Percentiles rank a stretch among this genome's conserved stretches.
Evolutionary conservation across 1,140 invertebrate species (phyloP).

Genomic region (Drosophila pruinosa): DNA sequence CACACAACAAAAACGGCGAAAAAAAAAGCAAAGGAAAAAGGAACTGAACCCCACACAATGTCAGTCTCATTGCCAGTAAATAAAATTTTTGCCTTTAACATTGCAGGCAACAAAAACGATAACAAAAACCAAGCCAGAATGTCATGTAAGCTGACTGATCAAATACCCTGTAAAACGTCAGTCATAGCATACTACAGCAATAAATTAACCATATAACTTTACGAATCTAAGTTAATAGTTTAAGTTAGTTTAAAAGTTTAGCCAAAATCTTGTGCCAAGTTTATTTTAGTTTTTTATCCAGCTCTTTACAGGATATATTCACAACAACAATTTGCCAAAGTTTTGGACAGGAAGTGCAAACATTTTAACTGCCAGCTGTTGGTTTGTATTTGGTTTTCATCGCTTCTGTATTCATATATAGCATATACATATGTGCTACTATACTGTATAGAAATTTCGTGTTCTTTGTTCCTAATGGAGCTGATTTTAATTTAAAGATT

Average conservation of each 20-base stretch:
- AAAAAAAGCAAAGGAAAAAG: conserved; percentile 11
- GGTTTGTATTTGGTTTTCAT: conserved; percentile 6
- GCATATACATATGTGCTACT: not conserved
- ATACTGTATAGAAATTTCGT: not conserved
- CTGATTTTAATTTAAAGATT: conserved; percentile 80
- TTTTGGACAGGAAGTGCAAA: conserved; percentile 41
- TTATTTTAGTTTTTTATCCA: not conserved
- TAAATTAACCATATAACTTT: not conserved
- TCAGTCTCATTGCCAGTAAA: conserved; percentile 54
- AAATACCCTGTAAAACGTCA: conserved; percentile 5
- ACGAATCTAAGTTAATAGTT: not conserved
- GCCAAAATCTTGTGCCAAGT: not conserved
- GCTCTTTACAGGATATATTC: not conserved
- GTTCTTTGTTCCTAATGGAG: conserved; percentile 51
- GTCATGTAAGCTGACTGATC: not conserved
- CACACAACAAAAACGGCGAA: no score
- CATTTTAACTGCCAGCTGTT: conserved; percentile 39
- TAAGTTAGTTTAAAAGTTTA: no score
- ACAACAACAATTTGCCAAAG: not conserved
- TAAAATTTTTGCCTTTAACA: conserved; percentile 60
- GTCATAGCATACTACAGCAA: not conserved
- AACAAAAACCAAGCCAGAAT: not conserved
- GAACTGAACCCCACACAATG: conserved; percentile 10
- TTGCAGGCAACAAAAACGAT: conserved; percentile 17
- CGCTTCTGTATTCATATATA: not conserved